Evolutionary conservation across 2,113 vertebrate genomes (phyloP).

Genomic region (Nipponia nippon): DNA sequence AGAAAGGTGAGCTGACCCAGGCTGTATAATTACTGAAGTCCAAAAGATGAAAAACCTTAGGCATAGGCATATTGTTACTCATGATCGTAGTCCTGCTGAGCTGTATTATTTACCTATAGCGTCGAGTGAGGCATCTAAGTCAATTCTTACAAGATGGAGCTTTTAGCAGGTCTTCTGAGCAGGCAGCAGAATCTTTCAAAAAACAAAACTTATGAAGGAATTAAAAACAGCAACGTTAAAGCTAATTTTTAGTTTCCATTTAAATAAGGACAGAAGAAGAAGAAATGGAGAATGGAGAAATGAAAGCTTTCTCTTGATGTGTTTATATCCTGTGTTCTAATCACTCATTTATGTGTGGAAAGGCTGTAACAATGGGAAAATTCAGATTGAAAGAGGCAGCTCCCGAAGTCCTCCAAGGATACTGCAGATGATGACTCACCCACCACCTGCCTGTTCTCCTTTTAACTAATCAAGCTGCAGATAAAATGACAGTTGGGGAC

Average conservation of each 20-base stretch:
- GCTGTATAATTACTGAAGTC: background rate
- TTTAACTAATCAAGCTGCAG: background rate
- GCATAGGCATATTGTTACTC: accelerated
- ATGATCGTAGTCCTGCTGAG: background rate
- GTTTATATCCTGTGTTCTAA: background rate
- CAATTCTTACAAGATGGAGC: accelerated
- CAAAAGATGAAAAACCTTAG: background rate
- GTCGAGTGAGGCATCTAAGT: background rate
- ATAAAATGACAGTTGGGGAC: background rate
- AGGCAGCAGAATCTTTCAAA: background rate
- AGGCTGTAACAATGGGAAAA: background rate
- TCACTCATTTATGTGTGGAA: background rate
- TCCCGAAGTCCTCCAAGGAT: background rate
- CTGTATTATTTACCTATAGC: background rate
- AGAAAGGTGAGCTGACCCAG: background rate
- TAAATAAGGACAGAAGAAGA: background rate
- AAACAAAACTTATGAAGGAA: background rate
- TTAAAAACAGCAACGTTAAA: background rate
- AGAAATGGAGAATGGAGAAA: background rate
- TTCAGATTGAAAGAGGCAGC: background rate
- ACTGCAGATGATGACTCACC: background rate
- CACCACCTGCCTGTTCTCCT: background rate
- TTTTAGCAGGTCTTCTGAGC: background rate
- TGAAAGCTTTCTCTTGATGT: background rate
- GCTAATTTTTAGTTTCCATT: background rate